These are phyloP conservation scores for Petrolisthes manimaculis DNA, from an alignment of 2,888 invertebrate species.

Conservation along the genomic window DNA sequence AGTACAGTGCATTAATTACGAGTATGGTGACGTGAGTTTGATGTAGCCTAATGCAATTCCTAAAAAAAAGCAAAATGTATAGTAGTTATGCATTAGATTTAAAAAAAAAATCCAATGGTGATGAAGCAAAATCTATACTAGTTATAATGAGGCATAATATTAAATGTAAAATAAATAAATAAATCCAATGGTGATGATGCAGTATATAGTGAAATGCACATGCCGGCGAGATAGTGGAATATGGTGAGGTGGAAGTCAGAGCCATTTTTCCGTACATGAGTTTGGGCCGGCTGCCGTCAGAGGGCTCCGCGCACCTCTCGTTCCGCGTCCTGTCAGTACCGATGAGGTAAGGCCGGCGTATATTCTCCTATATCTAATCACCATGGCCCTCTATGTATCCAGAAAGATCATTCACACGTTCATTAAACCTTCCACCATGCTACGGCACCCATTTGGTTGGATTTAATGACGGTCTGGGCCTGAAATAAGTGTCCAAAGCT, in stretches of 20 bases:
- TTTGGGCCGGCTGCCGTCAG: conserved; percentile 46
- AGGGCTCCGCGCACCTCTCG: conserved; percentile 53
- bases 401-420: neutral
- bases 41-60: too few species aligned
- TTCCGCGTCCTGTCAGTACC: conserved; percentile 38
- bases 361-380: conserved; percentile 38
- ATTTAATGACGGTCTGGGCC: neutral
- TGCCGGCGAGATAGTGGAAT: neutral
- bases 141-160: too few species aligned
- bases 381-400: neutral
- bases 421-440: neutral
- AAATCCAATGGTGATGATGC: too few species aligned
- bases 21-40: too few species aligned
- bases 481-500: conserved; percentile 14
- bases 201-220: too few species aligned
- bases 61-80: too few species aligned
- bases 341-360: conserved; percentile 58
- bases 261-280: conserved; percentile 37
- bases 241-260: conserved; percentile 53
- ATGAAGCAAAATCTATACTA: too few species aligned
- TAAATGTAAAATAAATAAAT: too few species aligned
- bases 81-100: too few species aligned
- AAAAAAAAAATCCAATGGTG: neutral
- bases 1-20: too few species aligned
- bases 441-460: neutral